Base-by-base conservation (phyloP, 1,140 invertebrate genomes). In the Drosophila saltans region DNA sequence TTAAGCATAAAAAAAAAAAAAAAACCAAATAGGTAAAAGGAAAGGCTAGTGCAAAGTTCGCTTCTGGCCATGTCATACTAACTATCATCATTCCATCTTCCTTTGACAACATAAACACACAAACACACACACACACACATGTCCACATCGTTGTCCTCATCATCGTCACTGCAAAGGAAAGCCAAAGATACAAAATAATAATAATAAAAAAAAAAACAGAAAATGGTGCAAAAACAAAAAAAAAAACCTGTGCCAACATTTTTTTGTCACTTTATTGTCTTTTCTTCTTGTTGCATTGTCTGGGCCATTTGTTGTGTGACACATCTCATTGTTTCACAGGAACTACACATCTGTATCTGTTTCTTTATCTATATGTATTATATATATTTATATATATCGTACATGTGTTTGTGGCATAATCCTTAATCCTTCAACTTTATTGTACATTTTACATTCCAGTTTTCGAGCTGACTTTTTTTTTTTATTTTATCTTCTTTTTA, bases 351-450 rank as follows among this genome's bases (percentile, higher is more conserved):
- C 16, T 52, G 16, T 52, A 36, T 41, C 60, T 41, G 8, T 40
- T 11, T 24, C 7, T 28, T 40, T 55, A 33, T 59, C 16, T 59
- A 10, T 39, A 16, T 0, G 16, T 16, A 16, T 16, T 16, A 16
- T 16, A 16, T 16, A 16, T 16, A 24, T 39, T 2, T 33, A 9
- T 36, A n/a, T 36, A 36, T 36, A 43, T 48, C 24, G 36, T 63
- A 39, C 41, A 39, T 76, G 36, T 76, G 66, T 45, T 45, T 79
- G 36, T 79, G 75, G 55, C 76, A 78, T 78, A 79, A 79, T 79
- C 76, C 76, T 73, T 79, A 79, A 79, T 78, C 76, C 76, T 78
- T 79, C 69, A 72, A 72, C 69, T 78, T 78, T 78, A 77, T 78
- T 78, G 74, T 78, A 75, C 73, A 78, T 78, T 78, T 78, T 11